phyloP scores from a whole-genome alignment of 2,113 vertebrate species.

The Centropristis striata region DNA sequence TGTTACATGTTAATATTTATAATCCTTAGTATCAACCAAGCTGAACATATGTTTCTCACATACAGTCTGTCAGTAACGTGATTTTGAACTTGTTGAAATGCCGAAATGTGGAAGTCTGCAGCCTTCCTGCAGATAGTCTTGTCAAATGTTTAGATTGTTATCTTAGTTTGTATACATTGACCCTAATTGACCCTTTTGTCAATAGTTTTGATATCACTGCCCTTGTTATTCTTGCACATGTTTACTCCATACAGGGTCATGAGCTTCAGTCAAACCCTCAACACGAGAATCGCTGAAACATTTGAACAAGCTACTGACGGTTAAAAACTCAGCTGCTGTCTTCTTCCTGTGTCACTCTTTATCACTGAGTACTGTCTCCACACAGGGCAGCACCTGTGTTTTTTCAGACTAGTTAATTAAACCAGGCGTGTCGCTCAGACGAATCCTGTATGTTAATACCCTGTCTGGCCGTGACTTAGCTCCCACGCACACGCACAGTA shows the following conservation, averaged over 20 bases:
- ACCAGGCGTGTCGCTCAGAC: conserved; percentile 58
- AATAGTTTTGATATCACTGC: background rate
- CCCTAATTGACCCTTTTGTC: background rate
- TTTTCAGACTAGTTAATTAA: conserved; percentile 60
- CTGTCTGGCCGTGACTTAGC: conserved; percentile 54
- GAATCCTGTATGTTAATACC: conserved; percentile 70
- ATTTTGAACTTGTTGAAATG: background rate
- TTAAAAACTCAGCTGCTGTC: no score
- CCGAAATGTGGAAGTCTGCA: background rate
- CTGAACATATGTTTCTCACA: background rate
- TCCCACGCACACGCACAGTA: conserved; percentile 11
- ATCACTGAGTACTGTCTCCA: no score
- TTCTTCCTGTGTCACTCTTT: no score
- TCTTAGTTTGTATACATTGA: background rate
- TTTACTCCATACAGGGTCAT: background rate
- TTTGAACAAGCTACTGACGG: no score
- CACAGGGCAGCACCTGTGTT: conserved; percentile 2
- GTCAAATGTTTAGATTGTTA: background rate
- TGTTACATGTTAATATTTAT: background rate
- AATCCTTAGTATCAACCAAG: background rate
- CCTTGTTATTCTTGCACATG: background rate
- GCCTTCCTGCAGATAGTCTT: background rate
- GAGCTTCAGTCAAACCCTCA: no score
- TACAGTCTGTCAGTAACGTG: background rate
- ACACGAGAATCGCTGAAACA: no score